Evolutionary conservation across 2,888 invertebrate genomes (phyloP), one percentile per base, ranked within the genome.

Genomic region (Arrhopalites spinosus): DNA sequence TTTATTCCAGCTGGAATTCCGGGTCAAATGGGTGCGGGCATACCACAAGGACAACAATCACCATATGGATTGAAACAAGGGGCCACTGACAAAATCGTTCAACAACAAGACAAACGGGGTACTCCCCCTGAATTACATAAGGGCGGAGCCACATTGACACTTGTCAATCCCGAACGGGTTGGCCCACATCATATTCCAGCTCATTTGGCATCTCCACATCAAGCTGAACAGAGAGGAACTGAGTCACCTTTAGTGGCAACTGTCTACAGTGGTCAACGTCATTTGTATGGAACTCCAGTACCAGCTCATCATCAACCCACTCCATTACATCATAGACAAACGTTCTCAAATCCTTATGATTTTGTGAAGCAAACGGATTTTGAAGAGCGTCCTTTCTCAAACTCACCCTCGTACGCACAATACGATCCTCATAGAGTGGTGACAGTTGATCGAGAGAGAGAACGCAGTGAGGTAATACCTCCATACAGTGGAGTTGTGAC

Each of bases 211-310:
- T 80, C 81, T 15, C 80, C 81, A 30, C 81, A 82, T 71, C 63
- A 30, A 29, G 45, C 63, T 8, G 75, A 75, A 0, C 75, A 69
- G 23, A 43, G 69, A 75, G 67, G 75, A 61, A 64, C 91, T 88
- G 85, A 85, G 80, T 92, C 83, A 87, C 90, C 79, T 89, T 90
- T 81, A 89, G 90, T 88, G 86, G 83, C 84, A 27, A 83, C 83
- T 69, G 79, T 83, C 7, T 85, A 88, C 88, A 86, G 73, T 45
- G 77, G 78, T 45, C 72, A 43, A 66, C 78, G 20, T 3, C 87
- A 88, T 83, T 84, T 85, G 23, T 80, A 83, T 71, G 79, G 77
- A 59, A n/a, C 79, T 27, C 78, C 83, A 85, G 77, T 78, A 59
- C 79, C 80, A 25, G 74, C 82, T 69, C 79, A 79, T 74, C 59